Evolutionary conservation across 2,797 vertebrate species (phyloP).

Genomic region (Pitangus sulphuratus): DNA sequence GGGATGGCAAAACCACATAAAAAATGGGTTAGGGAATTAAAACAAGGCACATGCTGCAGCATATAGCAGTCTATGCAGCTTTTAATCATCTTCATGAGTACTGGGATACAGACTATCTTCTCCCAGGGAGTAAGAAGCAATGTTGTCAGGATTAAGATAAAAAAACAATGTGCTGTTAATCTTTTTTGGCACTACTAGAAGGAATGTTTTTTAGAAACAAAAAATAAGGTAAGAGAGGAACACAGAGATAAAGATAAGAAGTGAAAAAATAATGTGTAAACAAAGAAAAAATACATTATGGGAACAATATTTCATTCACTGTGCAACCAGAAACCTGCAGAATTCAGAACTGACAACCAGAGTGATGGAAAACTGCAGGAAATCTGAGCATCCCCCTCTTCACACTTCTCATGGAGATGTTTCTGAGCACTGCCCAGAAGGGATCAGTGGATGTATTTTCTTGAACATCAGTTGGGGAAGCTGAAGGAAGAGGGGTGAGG

Average conservation of each 20-base stretch:
- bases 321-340: not conserved
- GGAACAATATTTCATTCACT: not conserved
- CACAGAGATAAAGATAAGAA: not conserved
- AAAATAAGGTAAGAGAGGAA: not conserved
- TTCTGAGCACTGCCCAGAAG: not conserved
- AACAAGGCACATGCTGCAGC: not conserved
- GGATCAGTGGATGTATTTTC: not conserved
- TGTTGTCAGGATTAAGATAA: not conserved
- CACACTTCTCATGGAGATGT: rapidly evolving
- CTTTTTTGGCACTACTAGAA: not conserved
- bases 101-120: not conserved
- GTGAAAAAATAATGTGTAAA: not conserved
- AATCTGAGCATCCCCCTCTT: not conserved
- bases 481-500: not conserved
- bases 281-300: not conserved
- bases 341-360: not conserved
- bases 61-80: not conserved
- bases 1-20: not conserved
- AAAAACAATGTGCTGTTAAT: not conserved
- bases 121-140: not conserved
- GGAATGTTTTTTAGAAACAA: not conserved
- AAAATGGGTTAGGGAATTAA: not conserved
- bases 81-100: not conserved
- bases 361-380: not conserved
- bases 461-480: not conserved